Base-by-base conservation (phyloP, 1,140 invertebrate species). In the Rhynchophorus ferrugineus region DNA sequence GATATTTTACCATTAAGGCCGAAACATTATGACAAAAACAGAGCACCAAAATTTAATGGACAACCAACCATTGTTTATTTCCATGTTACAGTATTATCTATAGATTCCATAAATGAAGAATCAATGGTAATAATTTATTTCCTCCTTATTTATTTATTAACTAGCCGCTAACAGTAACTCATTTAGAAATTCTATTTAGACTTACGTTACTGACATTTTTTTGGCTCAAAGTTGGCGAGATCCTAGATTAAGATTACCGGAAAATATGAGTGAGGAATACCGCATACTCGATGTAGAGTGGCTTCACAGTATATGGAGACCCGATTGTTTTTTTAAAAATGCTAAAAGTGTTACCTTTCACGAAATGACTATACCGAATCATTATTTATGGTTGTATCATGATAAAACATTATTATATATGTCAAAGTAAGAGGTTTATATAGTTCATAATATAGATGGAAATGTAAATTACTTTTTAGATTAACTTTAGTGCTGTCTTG, bases 331-430 rank as follows among this genome's bases (percentile, higher is more conserved):
- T 73, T 92, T 93, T 67, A 92, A 91, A 72, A 93, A 93, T 68
- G 89, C 90, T 29, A 93, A 93, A 68, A 89, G 89, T 68, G 89
- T 94, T 18, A 92, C 88, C 1, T 93, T 92, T 61, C 89, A 92
- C 59, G 89, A 92, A 73, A 94, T 94, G 89, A 91, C 87, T 64
- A 90, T 94, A 69, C 89, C 90, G 0, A 94, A 93, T 71, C 90
- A 94, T 70, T 93, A 93, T 71, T 73, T 91, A 2, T 92, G 89
- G 89, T 68, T 92, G 34, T 91, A 91, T 66, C 86, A 91, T 65
- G 89, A 92, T 63, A 91, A 91, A 69, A 91, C 88, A 0, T 68
- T 91, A 44, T 78, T 92, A 17, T 92, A 92, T 67, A 92, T 92
- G 88, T 89, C 87, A 17, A 92, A 91, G 84, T 89, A 75, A 78